Base-by-base conservation (phyloP, 2,888 invertebrate species). In the Escarpia spicata region DNA sequence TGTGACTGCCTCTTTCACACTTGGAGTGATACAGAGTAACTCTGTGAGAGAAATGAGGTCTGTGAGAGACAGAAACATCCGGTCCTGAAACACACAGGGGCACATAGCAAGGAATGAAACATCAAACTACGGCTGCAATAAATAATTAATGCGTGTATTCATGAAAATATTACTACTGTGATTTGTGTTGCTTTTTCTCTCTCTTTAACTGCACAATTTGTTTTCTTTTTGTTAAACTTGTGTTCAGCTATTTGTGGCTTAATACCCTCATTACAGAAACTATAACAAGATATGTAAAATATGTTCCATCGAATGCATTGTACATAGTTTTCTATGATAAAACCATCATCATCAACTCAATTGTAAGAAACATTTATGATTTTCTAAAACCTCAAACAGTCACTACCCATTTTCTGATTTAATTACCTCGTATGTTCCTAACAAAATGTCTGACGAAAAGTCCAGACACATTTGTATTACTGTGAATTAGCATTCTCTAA, bases 11-110 rank as follows among this genome's bases (percentile, higher is more conserved):
- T 98, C 98, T 92, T 95, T 94, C 15, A 96, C 95, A 15, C 95
- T 94, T 0, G 98, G 98, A 44, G 97, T 97, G 94, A 98, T 98
- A 15, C 98, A 98, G 93, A 99, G 97, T 95, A 98, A 97, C 97
- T 98, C 98, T 95, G 98, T 98, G 95, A 99, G 97, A 94, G 98
- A 98, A 92, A 98, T 97, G 93, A 99, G 97, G 96, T 99, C 99
- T 0, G 98, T 98, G 92, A 99, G 97, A 0, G 98, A 98, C 43
- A 97, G 97, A 96, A 99, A 98, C 94, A 98, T 98, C 26, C 96
- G 97, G 95, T 99, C 99, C 95, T 98, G 97, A 94, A 75, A 75
- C 75, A 75, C 15, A 26, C 26, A 26, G 26, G n/a, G 15, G 19
- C 6, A 6, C 75, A 52, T 52, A 52, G 9, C 52, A 52, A 52